Percentiles rank a stretch among this genome's conserved stretches.
Evolutionary conservation across 2,113 vertebrate species (phyloP).

Genomic region (Alethe diademata): DNA sequence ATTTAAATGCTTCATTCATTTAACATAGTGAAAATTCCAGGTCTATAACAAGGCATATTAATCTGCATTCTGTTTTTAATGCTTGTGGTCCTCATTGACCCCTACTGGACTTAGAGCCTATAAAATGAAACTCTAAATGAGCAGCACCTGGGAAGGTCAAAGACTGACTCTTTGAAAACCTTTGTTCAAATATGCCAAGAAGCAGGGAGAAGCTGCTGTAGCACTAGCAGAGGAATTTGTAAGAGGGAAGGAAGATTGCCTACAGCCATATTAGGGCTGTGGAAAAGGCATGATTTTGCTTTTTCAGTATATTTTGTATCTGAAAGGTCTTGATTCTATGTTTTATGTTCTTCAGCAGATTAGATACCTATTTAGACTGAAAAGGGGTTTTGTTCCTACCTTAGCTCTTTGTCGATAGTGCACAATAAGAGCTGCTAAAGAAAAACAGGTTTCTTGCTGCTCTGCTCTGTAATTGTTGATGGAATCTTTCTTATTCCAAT

Average conservation of each 20-base stretch:
- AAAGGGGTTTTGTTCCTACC: background rate
- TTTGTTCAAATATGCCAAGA: background rate
- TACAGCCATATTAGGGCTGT: background rate
- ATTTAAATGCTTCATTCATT: background rate
- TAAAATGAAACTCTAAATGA: slow-evolving; percentile 21
- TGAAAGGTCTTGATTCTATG: background rate
- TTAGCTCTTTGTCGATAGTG: background rate
- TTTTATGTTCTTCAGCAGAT: background rate
- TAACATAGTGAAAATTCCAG: background rate
- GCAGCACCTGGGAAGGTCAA: slow-evolving; percentile 16
- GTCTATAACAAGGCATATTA: background rate
- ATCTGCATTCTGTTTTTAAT: background rate
- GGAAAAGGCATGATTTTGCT: slow-evolving; percentile 7
- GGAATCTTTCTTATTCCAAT: slow-evolving; percentile 23
- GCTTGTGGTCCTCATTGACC: background rate
- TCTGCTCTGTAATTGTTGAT: background rate
- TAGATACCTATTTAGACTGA: background rate
- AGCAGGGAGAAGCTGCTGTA: background rate
- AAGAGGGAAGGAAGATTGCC: background rate
- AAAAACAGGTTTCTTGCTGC: background rate
- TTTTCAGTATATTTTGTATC: slow-evolving; percentile 2
- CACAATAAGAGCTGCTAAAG: background rate
- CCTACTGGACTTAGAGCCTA: slow-evolving; percentile 2
- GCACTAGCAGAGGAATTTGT: background rate
- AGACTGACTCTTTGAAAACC: background rate